Conservation (phyloP, 2,113 vertebrate species). For the Prolemur simus region DNA sequence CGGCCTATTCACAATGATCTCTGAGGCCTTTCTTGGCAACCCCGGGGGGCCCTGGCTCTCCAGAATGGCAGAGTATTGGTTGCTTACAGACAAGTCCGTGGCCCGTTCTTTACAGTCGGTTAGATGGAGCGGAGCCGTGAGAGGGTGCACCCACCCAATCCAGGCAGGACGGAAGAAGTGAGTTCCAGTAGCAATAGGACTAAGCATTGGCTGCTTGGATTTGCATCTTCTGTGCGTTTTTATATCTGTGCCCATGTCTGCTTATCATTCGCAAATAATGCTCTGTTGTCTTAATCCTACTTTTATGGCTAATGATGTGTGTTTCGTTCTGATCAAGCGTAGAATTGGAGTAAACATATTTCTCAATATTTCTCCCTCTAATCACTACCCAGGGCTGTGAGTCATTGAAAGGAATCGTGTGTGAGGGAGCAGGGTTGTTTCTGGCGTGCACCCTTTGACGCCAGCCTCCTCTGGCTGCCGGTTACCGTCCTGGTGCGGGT, state of each 20-base stretch:
- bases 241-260: neutral
- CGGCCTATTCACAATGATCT: no score
- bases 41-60: neutral
- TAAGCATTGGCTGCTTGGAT: conserved; percentile 40
- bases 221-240: conserved; percentile 25
- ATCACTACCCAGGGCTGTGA: conserved; percentile 29
- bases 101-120: neutral
- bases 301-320: conserved; percentile 72
- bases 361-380: conserved; percentile 57
- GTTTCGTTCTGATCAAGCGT: conserved; percentile 47
- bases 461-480: neutral
- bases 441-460: neutral
- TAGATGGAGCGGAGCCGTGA: neutral
- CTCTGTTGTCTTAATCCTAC: conserved; percentile 67
- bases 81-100: neutral
- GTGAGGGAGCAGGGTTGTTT: neutral
- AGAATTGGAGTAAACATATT: conserved; percentile 65
- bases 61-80: neutral
- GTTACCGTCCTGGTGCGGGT: neutral
- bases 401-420: neutral
- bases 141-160: neutral
- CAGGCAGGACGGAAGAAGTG: neutral
- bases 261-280: conserved; percentile 68
- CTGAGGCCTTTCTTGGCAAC: neutral
- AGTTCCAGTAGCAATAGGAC: neutral